Conservation (phyloP, 2,797 vertebrate species). For the Hafferia zeledoni region DNA sequence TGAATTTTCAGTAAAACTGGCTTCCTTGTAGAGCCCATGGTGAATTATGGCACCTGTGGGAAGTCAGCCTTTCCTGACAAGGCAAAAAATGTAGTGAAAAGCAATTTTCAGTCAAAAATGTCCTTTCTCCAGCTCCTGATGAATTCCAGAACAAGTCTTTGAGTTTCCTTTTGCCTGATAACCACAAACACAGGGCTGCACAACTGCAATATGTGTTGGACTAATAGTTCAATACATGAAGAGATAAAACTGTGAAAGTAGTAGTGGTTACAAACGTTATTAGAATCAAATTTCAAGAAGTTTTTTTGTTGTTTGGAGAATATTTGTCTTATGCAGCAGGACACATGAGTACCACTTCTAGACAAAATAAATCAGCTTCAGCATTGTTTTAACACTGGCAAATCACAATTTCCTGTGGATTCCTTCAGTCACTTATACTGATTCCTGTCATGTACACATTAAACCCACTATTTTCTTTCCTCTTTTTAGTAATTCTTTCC, state of each 20-base stretch:
- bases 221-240: not conserved
- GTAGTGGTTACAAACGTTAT: not conserved
- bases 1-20: not conserved
- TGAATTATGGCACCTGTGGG: not conserved
- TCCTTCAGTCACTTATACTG: not conserved
- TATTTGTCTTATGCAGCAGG: not conserved
- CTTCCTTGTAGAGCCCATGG: not conserved
- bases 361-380: not conserved
- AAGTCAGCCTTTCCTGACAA: not conserved
- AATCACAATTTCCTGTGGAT: not conserved
- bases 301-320: not conserved
- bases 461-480: not conserved
- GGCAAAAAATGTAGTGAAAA: not conserved
- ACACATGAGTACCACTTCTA: not conserved
- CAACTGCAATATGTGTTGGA: not conserved
- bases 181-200: not conserved
- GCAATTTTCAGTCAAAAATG: not conserved
- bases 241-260: accelerated
- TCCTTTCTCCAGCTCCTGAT: not conserved
- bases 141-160: not conserved
- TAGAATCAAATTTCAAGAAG: not conserved
- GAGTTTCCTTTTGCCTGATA: not conserved
- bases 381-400: not conserved
- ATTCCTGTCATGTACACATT: not conserved
- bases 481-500: not conserved